Conservation (phyloP, 2,797 vertebrate species). For the Holocentrus rufus region DNA sequence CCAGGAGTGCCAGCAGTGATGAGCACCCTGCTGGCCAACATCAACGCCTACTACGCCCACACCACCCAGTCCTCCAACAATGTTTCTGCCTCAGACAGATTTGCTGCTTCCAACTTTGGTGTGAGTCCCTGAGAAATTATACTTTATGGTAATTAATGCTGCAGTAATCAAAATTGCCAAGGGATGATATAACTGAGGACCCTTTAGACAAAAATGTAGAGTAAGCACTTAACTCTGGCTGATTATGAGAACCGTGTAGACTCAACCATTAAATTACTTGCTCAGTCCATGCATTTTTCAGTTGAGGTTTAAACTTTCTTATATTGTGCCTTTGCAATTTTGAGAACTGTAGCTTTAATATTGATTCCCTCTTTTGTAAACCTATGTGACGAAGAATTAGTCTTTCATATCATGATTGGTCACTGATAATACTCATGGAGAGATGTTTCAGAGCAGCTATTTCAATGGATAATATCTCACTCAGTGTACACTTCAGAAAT, state of each 20-base stretch:
- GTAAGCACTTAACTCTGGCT: too few species aligned
- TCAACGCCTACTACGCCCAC: constrained; percentile 98
- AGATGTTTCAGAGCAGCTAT: neutral
- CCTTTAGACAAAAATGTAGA: too few species aligned
- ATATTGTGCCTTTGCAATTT: too few species aligned
- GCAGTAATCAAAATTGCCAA: too few species aligned
- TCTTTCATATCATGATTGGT: neutral
- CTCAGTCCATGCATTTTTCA: too few species aligned
- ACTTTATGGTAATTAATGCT: neutral
- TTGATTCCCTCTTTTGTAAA: neutral
- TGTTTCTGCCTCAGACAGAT: constrained; percentile 95
- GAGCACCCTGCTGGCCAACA: constrained; percentile 99
- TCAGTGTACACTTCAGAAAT: neutral
- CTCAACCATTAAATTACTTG: too few species aligned
- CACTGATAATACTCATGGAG: constrained; percentile 1
- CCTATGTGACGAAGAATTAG: neutral
- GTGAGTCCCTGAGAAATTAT: constrained; percentile 82
- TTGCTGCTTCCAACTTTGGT: constrained; percentile 97
- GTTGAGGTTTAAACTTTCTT: too few species aligned
- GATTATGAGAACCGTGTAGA: too few species aligned
- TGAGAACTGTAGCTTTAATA: too few species aligned
- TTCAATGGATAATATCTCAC: neutral
- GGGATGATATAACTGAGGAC: too few species aligned
- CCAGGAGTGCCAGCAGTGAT: constrained; percentile 96
- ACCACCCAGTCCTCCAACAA: constrained; percentile 96